Base-by-base conservation (phyloP, 2,888 invertebrate genomes). In the Ectobius pallidus region DNA sequence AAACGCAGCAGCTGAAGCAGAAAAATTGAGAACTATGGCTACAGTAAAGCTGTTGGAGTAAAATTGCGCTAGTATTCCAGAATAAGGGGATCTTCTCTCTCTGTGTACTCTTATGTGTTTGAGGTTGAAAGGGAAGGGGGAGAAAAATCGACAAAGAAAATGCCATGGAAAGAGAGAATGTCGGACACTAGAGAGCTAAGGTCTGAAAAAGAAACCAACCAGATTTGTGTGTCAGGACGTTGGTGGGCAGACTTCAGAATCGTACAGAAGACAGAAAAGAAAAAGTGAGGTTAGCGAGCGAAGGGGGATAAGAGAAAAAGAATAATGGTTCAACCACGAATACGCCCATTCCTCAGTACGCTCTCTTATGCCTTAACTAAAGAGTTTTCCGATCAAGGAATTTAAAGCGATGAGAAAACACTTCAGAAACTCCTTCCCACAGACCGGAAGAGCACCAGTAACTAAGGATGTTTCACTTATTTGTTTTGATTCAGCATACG, bases 281-380 rank as follows among this genome's bases (percentile, higher is more conserved):
- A 34, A 34, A 34, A 34, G 11, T 34, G 34, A 6, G 30, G 58
- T 25, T 30, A 52, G 20, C n/a, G 22, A 25, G 25, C 14, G 25
- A 9, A 58, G 14, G 58, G 30, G 52, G n/a, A 30, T 7, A 34
- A 34, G 30, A 58, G 52, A n/a, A 30, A 58, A 58, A 58, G 30
- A 30, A 58, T 58, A 58, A 58, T 58, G 58, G 27, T 14, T 58
- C 58, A 11, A 58, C 58, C 58, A 58, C 30, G 58, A 58, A 58
- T 30, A 27, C 6, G 3, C 27, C 58, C 6, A 30, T 27, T 30
- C 27, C 34, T 30, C n/a, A 30, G 58, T 58, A 58, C 58, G n/a
- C 58, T 58, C 58, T 1, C 58, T 58, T 30, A n/a, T n/a, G 58
- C 58, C 30, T n/a, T 14, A 14, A 20, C 20, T 20, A 18, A 20